Evolutionary conservation across 2,113 vertebrate species (phyloP).

Genomic region (Aptenodytes forsteri): DNA sequence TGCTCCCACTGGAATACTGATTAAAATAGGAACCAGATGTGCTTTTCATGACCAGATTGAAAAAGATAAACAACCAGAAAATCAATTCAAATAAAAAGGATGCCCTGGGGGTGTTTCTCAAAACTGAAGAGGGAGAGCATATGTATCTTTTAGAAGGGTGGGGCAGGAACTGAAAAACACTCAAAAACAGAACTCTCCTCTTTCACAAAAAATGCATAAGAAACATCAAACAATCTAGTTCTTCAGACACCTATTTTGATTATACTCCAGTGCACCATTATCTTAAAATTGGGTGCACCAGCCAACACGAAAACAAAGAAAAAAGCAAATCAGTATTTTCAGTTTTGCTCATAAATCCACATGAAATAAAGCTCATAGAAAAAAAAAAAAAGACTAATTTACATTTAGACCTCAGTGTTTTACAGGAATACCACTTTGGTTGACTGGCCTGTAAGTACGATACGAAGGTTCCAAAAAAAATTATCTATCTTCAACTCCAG

Average conservation of each 20-base stretch:
- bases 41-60: conserved; percentile 74
- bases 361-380: not conserved
- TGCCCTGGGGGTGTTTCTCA: conserved; percentile 62
- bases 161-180: not conserved
- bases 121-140: not conserved
- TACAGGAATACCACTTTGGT: not conserved
- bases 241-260: conserved; percentile 44
- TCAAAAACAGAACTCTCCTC: not conserved
- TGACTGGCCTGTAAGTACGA: not conserved
- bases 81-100: conserved; percentile 75
- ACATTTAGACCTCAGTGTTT: not conserved
- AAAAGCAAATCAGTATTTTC: not conserved
- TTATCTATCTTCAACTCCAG: not conserved
- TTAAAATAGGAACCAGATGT: conserved; percentile 83
- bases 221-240: conserved; percentile 5
- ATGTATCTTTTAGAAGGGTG: conserved; percentile 33
- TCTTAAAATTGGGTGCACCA: not conserved
- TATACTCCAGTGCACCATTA: not conserved
- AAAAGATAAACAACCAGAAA: conserved; percentile 78
- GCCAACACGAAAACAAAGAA: not conserved
- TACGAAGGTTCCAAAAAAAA: not conserved
- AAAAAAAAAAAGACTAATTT: not conserved
- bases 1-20: conserved; percentile 76
- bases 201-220: not conserved
- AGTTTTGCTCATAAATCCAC: not conserved